phyloP scores from a whole-genome alignment of 2,888 invertebrate genomes.

The Heliconius aoede region DNA sequence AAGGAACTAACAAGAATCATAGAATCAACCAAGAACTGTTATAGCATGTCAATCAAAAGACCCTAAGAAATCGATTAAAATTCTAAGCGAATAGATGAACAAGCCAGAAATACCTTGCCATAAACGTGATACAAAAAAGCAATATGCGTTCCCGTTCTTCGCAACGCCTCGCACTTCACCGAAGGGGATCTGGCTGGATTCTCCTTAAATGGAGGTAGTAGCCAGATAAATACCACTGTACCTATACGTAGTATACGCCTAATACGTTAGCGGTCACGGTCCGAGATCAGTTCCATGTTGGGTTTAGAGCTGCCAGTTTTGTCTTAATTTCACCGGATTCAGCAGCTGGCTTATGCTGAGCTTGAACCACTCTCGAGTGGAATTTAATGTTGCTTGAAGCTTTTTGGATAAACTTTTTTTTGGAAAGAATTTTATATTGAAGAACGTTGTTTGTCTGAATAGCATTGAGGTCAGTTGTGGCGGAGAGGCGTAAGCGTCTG shows the following conservation, averaged over 20 bases:
- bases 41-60: slow-evolving; percentile 41
- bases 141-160: slow-evolving; percentile 49
- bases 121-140: slow-evolving; percentile 44
- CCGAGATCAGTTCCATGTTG: slow-evolving; percentile 50
- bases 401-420: not conserved
- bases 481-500: too few relatives aligned
- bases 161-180: slow-evolving; percentile 52
- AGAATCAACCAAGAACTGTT: slow-evolving; percentile 35
- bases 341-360: slow-evolving; percentile 21
- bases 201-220: slow-evolving; percentile 60
- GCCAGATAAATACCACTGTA: not conserved
- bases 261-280: slow-evolving; percentile 52
- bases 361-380: not conserved
- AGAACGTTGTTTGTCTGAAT: too few relatives aligned
- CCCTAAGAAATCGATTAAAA: slow-evolving; percentile 47
- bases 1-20: slow-evolving; percentile 18
- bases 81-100: slow-evolving; percentile 43
- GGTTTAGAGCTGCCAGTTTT: slow-evolving; percentile 41
- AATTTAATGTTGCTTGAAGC: slow-evolving; percentile 1
- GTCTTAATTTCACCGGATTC: slow-evolving; percentile 33
- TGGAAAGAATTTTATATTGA: not conserved
- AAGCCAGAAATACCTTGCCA: slow-evolving; percentile 43
- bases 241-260: slow-evolving; percentile 48
- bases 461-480: not conserved
- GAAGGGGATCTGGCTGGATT: slow-evolving; percentile 48